Percentiles rank a stretch among this genome's conserved stretches.
Evolutionary conservation across 1,140 invertebrate genomes (phyloP).

Genomic region (Atta colombica): DNA sequence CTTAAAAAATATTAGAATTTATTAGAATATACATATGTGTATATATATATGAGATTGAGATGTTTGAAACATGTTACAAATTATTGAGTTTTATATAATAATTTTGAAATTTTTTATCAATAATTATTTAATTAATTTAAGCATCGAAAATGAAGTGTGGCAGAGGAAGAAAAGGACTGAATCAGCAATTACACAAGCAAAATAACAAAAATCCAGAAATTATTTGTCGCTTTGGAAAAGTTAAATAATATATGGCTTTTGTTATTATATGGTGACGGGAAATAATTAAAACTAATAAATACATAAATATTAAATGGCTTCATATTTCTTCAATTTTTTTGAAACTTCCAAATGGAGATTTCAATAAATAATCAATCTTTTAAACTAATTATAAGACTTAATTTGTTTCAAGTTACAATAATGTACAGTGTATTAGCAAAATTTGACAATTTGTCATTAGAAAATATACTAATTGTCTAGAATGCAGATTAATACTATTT

Average conservation of each 20-base stretch:
- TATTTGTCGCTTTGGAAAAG: neutral
- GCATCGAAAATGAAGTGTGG: conserved; percentile 80
- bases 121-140: conserved; percentile 57
- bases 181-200: neutral
- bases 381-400: neutral
- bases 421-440: conserved; percentile 17
- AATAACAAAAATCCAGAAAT: conserved; percentile 32
- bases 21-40: neutral
- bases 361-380: neutral
- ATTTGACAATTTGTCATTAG: neutral
- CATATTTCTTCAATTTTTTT: conserved; percentile 8
- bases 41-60: neutral
- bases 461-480: conserved; percentile 6
- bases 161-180: conserved; percentile 76
- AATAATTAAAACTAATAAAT: conserved; percentile 67
- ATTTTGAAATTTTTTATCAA: neutral
- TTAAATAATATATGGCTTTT: conserved; percentile 23
- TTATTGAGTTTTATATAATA: conserved; percentile 4
- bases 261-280: conserved; percentile 72
- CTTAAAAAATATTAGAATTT: neutral
- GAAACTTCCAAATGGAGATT: neutral
- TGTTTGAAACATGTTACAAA: neutral
- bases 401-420: neutral
- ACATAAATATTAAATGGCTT: conserved; percentile 54
- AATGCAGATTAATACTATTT: conserved; percentile 38